Evolutionary conservation across 2,113 vertebrate species (phyloP).

Genomic region (Macheiramphus alcinus): DNA sequence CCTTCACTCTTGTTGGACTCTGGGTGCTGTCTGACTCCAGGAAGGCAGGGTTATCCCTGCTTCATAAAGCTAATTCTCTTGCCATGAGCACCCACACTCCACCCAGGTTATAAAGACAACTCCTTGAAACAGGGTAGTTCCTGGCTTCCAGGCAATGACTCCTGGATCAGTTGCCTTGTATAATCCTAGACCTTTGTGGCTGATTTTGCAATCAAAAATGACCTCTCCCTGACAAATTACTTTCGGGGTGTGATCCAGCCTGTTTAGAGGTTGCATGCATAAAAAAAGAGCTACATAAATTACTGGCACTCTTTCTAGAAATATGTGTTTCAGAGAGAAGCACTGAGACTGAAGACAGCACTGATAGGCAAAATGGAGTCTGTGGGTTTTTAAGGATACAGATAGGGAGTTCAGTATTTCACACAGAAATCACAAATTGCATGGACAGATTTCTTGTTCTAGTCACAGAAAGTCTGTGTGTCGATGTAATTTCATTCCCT

Average conservation of each 20-base stretch:
- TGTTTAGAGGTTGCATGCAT: background rate
- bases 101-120: background rate
- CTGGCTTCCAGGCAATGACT: background rate
- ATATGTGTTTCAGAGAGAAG: background rate
- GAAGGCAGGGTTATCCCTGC: background rate
- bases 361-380: background rate
- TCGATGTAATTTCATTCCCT: background rate
- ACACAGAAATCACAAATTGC: background rate
- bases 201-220: background rate
- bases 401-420: background rate
- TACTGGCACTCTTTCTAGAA: background rate
- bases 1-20: background rate
- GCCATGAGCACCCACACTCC: background rate
- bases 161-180: background rate
- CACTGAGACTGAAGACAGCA: background rate
- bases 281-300: background rate
- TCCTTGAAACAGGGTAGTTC: background rate
- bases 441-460: background rate
- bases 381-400: background rate
- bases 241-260: background rate
- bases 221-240: background rate
- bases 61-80: background rate
- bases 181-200: background rate
- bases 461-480: background rate
- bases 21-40: background rate